Percentiles rank a stretch among this genome's conserved stretches.
These are phyloP conservation scores for Platysteira castanea DNA, from an alignment of 2,113 vertebrate genomes.

Conservation along the genomic window DNA sequence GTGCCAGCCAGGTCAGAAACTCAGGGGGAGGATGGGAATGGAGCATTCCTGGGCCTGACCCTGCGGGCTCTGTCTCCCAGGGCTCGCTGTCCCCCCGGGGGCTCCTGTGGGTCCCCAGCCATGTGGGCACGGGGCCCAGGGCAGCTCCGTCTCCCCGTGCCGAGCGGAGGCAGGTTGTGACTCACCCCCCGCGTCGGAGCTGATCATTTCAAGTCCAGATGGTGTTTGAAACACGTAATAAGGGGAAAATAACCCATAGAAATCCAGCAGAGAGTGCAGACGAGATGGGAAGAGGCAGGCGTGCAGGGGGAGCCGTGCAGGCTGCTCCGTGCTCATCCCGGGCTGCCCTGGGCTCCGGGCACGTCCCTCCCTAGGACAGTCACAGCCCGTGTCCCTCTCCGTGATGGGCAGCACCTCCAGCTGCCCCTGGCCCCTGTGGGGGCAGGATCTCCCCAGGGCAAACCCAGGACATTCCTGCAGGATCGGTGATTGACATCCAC, in stretches of 20 bases:
- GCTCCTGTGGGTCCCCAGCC: neutral
- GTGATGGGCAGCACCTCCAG: neutral
- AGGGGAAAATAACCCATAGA: neutral
- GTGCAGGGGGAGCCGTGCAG: neutral
- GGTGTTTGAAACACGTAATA: neutral
- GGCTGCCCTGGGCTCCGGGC: neutral
- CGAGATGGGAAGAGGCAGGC: neutral
- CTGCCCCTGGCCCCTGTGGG: fast-evolving
- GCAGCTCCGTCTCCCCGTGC: fast-evolving
- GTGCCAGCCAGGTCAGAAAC: neutral
- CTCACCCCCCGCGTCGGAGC: neutral
- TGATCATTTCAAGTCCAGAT: constrained; percentile 44
- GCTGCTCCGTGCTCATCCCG: neutral
- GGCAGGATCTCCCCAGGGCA: neutral
- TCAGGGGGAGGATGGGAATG: fast-evolving
- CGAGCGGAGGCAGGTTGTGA: neutral
- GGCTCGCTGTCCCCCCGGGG: fast-evolving
- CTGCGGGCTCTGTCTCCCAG: fast-evolving
- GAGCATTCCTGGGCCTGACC: neutral
- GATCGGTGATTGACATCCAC: fast-evolving
- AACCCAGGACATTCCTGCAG: fast-evolving
- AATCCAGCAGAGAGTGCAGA: neutral
- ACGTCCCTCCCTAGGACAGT: fast-evolving
- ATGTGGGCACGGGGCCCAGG: fast-evolving
- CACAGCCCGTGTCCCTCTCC: neutral